Evolutionary conservation across 2,797 vertebrate genomes (phyloP).

Genomic region (Phyllotis vaccarum): DNA sequence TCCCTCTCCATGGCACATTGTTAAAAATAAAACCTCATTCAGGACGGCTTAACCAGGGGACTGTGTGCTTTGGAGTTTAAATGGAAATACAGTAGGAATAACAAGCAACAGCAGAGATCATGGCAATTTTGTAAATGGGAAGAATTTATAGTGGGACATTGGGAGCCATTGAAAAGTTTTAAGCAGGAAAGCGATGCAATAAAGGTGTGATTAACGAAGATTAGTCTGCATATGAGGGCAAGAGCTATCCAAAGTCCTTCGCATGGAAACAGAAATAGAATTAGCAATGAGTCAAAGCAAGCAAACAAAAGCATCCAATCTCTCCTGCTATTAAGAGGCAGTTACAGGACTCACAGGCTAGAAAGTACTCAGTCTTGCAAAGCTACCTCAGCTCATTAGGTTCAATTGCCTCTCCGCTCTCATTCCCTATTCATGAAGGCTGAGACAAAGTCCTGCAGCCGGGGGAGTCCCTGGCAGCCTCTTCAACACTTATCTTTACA

Average conservation of each 20-base stretch:
- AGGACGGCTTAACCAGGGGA: not conserved
- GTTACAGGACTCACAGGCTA: conserved; percentile 35
- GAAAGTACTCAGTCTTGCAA: conserved; percentile 34
- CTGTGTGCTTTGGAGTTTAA: conserved; percentile 41
- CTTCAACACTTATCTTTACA: conserved; percentile 28
- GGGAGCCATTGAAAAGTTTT: conserved; percentile 65
- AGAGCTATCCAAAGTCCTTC: conserved; percentile 62
- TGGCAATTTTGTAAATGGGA: conserved; percentile 71
- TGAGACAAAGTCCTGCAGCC: not conserved
- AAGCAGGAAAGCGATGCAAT: conserved; percentile 68
- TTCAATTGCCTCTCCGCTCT: conserved; percentile 77
- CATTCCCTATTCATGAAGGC: conserved; percentile 56
- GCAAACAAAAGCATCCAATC: not conserved
- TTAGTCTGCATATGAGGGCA: conserved; percentile 66
- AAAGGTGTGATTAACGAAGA: conserved; percentile 72
- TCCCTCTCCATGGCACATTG: not conserved
- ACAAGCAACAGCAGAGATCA: conserved; percentile 24
- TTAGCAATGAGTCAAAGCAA: conserved; percentile 61
- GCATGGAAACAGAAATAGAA: conserved; percentile 32
- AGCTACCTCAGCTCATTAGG: conserved; percentile 76
- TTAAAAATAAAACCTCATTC: conserved; percentile 44
- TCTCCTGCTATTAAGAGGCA: conserved; percentile 53
- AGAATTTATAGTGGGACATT: conserved; percentile 59
- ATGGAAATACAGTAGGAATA: not conserved
- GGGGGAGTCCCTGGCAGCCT: conserved; percentile 24